These are phyloP conservation scores for Harlomillsia oculata DNA, from an alignment of 1,140 invertebrate species.

Conservation along the genomic window DNA sequence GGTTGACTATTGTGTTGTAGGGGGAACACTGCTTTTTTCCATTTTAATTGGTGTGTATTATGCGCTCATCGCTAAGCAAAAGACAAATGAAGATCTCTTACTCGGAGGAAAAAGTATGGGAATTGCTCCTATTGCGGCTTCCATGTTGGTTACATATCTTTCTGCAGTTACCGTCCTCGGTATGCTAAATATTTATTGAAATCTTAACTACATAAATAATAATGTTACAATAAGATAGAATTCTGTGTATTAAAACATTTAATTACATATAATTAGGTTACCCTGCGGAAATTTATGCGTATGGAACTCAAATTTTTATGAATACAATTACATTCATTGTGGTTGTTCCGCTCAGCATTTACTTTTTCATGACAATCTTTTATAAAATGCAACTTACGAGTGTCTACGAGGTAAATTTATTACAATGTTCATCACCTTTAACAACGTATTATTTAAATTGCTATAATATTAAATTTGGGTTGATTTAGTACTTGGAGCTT, in stretches of 20 bases:
- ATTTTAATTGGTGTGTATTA: slow-evolving; percentile 35
- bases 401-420: slow-evolving; percentile 34
- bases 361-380: slow-evolving; percentile 34
- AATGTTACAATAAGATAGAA: too few species aligned
- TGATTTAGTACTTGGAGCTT: slow-evolving; percentile 31
- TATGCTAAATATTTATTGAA: slow-evolving; percentile 4
- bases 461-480: background rate
- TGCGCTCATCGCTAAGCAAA: slow-evolving; percentile 27
- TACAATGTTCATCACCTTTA: background rate
- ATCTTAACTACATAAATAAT: too few species aligned
- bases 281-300: slow-evolving; percentile 33
- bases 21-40: slow-evolving; percentile 29
- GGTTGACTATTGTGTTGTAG: slow-evolving; percentile 29
- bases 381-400: slow-evolving; percentile 35
- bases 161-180: slow-evolving; percentile 32
- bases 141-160: slow-evolving; percentile 34
- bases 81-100: slow-evolving; percentile 31
- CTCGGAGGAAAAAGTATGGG: slow-evolving; percentile 33
- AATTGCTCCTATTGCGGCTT: slow-evolving; percentile 28
- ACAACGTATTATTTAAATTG: background rate
- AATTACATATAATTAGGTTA: slow-evolving; percentile 12
- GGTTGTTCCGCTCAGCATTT: slow-evolving; percentile 29
- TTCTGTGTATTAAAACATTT: too few species aligned
- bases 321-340: slow-evolving; percentile 22
- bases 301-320: slow-evolving; percentile 33